These are phyloP conservation scores for Drosophila subpulchrella DNA, from an alignment of 1,140 invertebrate genomes.

Conservation along the genomic window DNA sequence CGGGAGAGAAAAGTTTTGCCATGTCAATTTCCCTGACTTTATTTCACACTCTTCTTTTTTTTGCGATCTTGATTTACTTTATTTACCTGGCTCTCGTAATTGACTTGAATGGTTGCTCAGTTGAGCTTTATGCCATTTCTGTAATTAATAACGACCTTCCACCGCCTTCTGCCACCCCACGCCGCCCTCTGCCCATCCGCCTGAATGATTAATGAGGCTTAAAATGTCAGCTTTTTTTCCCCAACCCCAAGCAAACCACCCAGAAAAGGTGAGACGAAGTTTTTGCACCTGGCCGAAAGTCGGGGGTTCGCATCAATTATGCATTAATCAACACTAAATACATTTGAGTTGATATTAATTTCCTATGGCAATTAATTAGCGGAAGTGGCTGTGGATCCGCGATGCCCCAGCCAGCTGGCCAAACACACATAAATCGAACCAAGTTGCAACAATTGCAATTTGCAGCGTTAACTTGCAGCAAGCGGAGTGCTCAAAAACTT, in stretches of 20 bases:
- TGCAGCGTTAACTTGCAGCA: conserved; percentile 49
- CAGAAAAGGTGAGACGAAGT: conserved; percentile 36
- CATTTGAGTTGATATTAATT: conserved; percentile 65
- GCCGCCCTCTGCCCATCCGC: conserved; percentile 12
- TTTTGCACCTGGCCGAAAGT: conserved; percentile 40
- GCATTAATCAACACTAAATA: conserved; percentile 66
- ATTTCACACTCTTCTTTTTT: not conserved
- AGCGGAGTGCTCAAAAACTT: conserved; percentile 48
- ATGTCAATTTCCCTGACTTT: not conserved
- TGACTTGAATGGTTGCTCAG: conserved; percentile 57
- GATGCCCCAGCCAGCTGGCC: not conserved
- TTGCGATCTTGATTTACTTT: conserved; percentile 4
- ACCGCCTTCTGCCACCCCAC: not conserved
- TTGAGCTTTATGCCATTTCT: conserved; percentile 52
- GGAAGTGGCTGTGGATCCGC: conserved; percentile 45
- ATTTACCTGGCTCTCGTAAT: conserved; percentile 39
- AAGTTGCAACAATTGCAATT: conserved; percentile 62
- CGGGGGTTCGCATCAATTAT: conserved; percentile 47
- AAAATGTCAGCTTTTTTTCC: conserved; percentile 57
- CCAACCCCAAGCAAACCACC: not conserved
- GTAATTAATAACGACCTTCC: conserved; percentile 51
- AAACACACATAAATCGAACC: conserved; percentile 25
- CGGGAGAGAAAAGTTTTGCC: not conserved
- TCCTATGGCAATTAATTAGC: conserved; percentile 56
- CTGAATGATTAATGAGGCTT: conserved; percentile 62